A percentile compares a stretch with the other conserved stretches of the same genome.
These are phyloP conservation scores for Berghia stephanieae DNA, from an alignment of 1,140 invertebrate genomes.

Conservation along the genomic window DNA sequence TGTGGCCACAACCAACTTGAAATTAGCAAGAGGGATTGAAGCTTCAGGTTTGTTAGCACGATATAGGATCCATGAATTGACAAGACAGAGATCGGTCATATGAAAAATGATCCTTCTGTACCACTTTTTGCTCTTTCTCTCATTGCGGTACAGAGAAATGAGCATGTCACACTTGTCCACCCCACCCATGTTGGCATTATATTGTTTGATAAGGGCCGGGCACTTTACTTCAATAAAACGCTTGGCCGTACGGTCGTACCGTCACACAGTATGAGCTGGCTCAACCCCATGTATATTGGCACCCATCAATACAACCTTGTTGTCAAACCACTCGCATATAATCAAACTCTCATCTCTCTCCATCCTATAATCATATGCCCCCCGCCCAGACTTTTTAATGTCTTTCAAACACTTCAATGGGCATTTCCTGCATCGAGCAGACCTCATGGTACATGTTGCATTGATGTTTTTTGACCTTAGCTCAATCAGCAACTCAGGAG, in stretches of 20 bases:
- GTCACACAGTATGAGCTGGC: background rate
- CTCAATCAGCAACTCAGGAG: background rate
- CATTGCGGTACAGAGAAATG: background rate
- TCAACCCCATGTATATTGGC: background rate
- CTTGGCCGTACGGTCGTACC: background rate
- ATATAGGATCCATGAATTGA: no score
- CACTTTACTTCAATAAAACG: background rate
- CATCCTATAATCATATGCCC: background rate
- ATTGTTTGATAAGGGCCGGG: background rate
- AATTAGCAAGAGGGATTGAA: no score
- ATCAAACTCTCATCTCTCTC: background rate
- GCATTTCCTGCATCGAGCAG: background rate
- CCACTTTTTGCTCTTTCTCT: background rate
- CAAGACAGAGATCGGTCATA: no score
- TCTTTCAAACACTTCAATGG: background rate
- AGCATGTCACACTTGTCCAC: conserved; percentile 12
- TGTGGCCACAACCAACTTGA: no score
- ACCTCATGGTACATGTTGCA: background rate
- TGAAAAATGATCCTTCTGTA: no score
- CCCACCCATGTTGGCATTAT: conserved; percentile 10
- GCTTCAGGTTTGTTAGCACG: no score
- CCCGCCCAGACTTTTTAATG: background rate
- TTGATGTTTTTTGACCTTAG: background rate
- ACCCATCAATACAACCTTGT: background rate
- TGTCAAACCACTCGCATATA: conserved; percentile 1